Conservation (phyloP, 2,888 invertebrate genomes). For the Dicranocentrus wangi region DNA sequence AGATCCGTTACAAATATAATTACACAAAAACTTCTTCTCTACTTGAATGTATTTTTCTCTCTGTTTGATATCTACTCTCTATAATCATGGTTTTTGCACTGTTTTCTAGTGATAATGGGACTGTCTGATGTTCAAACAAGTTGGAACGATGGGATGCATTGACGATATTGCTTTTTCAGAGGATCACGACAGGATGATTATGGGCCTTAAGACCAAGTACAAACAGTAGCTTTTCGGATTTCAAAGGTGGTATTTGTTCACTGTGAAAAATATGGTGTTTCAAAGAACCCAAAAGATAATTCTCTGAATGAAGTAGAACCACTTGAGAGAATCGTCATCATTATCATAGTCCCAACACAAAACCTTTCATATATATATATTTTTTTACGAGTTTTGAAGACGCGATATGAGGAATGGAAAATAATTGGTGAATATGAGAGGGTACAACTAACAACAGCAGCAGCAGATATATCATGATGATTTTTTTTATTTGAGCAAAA, state of each 20-base stretch:
- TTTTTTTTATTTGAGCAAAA: too few relatives aligned
- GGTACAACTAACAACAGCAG: background rate
- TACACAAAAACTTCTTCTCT: background rate
- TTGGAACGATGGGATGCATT: too few relatives aligned
- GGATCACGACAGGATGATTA: background rate
- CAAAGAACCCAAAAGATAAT: background rate
- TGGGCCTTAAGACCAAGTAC: constrained; percentile 9
- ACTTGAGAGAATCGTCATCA: constrained; percentile 11
- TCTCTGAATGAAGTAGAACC: background rate
- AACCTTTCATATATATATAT: background rate
- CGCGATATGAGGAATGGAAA: too few relatives aligned
- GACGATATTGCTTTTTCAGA: too few relatives aligned
- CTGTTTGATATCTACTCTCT: background rate
- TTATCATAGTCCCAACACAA: too few relatives aligned
- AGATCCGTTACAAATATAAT: constrained; percentile 22
- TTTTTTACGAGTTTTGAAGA: constrained; percentile 8
- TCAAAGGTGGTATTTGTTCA: too few relatives aligned
- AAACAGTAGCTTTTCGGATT: constrained; percentile 34
- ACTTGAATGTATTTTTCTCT: background rate
- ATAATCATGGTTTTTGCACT: background rate
- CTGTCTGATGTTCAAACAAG: too few relatives aligned
- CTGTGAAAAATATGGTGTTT: too few relatives aligned
- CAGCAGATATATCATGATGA: too few relatives aligned
- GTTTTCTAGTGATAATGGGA: constrained; percentile 10
- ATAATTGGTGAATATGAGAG: constrained; percentile 10